Base-by-base conservation (phyloP, 2,888 invertebrate species). In the Macrophya annulata region DNA sequence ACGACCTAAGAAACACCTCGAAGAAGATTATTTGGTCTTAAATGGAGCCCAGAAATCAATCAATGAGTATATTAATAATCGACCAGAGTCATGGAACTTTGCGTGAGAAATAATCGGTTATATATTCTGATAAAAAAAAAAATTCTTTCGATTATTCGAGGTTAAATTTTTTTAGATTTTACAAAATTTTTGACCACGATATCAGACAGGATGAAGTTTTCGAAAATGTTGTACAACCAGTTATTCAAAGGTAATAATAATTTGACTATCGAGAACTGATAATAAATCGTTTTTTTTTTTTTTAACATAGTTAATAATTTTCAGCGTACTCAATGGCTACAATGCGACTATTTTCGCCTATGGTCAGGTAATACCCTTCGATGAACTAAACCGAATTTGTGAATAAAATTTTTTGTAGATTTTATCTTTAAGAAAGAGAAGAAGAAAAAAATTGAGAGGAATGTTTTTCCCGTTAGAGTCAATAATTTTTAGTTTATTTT, bases 321-420 rank as follows among this genome's bases (percentile, higher is more conserved):
- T 87, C 89, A 95, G 95, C 87, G 94, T 94, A 51, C 91, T 95
- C 43, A 90, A 94, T 86, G 95, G 95, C n/a, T 95, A 94, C 89
- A 95, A 95, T 89, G 95, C 95, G 37, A 95, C 95, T 1, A 94
- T 95, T 85, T 94, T 95, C 89, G 95, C 95, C 2, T 95, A 95
- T 87, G 95, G 95, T 12, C 95, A 95, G 93, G 95, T 95, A 92
- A 90, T 88, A 40, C 81, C 31, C 5, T 68, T 51, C 21, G 55
- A n/a, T 62, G 15, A 12, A 68, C 37, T 15, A 59, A 6, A 31
- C 31, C n/a, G 4, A 43, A 87, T 86, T 65, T 84, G 83, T 81
- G 40, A 65, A 81, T 31, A 71, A n/a, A 86, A 71, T 48, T 59
- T 48, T 59, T 76, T 31, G 37, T 37, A 76, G 79, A 77, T 55